These are phyloP conservation scores for Ricordea florida DNA, from an alignment of 92 coral and sea anemone species.

Conservation along the genomic window DNA sequence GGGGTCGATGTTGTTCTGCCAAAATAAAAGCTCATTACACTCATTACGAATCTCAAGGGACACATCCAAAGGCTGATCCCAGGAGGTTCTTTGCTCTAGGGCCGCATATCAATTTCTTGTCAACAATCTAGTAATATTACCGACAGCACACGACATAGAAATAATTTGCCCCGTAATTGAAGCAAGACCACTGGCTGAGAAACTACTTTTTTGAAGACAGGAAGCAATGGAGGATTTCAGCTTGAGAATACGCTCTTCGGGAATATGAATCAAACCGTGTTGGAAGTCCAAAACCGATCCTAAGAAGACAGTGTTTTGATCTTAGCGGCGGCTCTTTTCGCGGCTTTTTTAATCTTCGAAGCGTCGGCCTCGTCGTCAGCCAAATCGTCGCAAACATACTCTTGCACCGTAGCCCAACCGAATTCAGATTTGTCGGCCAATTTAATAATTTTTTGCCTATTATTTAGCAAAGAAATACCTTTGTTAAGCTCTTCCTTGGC, in stretches of 20 bases:
- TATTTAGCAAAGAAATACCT: no score
- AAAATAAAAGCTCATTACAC: conserved; percentile 40
- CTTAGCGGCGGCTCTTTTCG: no score
- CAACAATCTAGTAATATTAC: conserved; percentile 45
- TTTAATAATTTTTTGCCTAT: no score
- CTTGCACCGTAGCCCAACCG: no score
- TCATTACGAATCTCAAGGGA: conserved; percentile 14
- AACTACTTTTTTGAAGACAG: not conserved
- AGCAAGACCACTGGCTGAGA: conserved; percentile 34
- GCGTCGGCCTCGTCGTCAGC: no score
- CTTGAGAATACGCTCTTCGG: conserved; percentile 21
- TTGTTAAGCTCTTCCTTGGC: no score
- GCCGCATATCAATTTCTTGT: conserved; percentile 49
- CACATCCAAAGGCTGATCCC: conserved; percentile 25
- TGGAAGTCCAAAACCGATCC: conserved; percentile 45
- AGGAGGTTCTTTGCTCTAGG: conserved; percentile 46
- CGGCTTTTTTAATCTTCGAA: no score
- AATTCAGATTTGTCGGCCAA: no score
- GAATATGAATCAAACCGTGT: conserved; percentile 35
- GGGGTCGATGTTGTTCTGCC: conserved; percentile 30
- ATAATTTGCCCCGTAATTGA: conserved; percentile 55
- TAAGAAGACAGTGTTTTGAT: no score
- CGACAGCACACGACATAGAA: conserved; percentile 61
- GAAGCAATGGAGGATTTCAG: conserved; percentile 35
- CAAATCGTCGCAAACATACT: no score